phyloP scores from a whole-genome alignment of 2,113 vertebrate species.

The Sceloporus undulatus region DNA sequence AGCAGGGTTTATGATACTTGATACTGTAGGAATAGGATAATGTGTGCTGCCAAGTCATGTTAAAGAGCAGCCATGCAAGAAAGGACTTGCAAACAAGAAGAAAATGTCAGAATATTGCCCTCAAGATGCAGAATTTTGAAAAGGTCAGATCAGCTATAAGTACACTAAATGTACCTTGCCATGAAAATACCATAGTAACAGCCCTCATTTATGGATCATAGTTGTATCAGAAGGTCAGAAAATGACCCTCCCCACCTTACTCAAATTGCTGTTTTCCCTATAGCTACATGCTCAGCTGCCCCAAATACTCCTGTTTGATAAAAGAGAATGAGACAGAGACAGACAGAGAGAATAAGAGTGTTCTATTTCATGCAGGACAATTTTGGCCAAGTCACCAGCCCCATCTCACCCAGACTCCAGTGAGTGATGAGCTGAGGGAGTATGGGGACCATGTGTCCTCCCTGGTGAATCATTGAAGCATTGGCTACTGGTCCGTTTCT shows the following conservation, averaged over 20 bases:
- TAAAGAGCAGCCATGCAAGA: background rate
- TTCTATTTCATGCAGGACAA: background rate
- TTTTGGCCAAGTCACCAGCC: background rate
- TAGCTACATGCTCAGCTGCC: background rate
- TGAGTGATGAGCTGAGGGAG: background rate
- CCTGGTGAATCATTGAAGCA: too few species aligned
- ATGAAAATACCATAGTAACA: background rate
- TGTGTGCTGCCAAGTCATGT: background rate
- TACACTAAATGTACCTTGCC: background rate
- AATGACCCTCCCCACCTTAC: background rate
- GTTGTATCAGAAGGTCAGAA: background rate
- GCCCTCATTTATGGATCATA: background rate
- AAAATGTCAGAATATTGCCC: background rate
- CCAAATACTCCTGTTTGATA: background rate
- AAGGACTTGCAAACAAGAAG: slow-evolving; percentile 19
- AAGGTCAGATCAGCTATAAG: slow-evolving; percentile 6
- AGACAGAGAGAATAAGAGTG: background rate
- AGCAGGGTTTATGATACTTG: slow-evolving; percentile 9
- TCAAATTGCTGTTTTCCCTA: slow-evolving; percentile 5
- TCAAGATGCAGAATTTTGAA: slow-evolving; percentile 14
- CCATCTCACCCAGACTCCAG: background rate
- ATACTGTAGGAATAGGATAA: background rate
- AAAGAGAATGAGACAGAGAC: background rate
- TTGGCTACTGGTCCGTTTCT: too few species aligned
- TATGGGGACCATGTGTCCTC: too few species aligned